Percentiles rank a stretch among this genome's conserved stretches.
Evolutionary conservation across 2,888 invertebrate species (phyloP).

Genomic region (Pollenia labialis): DNA sequence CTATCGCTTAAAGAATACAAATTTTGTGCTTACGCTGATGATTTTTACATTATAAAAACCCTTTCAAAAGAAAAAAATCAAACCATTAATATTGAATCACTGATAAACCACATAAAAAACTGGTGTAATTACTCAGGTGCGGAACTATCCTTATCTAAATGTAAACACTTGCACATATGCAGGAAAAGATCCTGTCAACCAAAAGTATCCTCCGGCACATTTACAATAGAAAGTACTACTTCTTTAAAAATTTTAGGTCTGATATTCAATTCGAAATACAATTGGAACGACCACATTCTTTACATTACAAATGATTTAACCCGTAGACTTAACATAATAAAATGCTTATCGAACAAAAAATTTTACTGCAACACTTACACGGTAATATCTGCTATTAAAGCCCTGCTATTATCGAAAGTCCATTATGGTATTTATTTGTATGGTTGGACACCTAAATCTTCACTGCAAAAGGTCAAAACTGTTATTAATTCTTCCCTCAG

Average conservation of each 20-base stretch:
- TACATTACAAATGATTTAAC: too few species aligned
- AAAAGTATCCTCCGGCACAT: slow-evolving; percentile 17
- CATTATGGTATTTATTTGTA: too few species aligned
- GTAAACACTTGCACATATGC: slow-evolving; percentile 66
- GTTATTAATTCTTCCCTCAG: too few species aligned
- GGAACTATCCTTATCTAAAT: slow-evolving; percentile 44
- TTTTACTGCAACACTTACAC: too few species aligned
- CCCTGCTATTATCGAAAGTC: too few species aligned
- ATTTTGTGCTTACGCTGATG: slow-evolving; percentile 68
- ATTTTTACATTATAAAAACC: slow-evolving; percentile 63
- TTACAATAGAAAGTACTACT: too few species aligned
- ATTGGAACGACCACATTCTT: neutral
- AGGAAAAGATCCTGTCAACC: slow-evolving; percentile 58
- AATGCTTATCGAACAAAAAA: too few species aligned
- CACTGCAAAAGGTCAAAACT: too few species aligned
- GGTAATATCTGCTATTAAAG: too few species aligned
- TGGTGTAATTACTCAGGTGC: slow-evolving; percentile 68
- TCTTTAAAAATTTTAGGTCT: slow-evolving; percentile 66
- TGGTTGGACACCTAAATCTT: too few species aligned
- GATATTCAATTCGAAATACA: slow-evolving; percentile 5
- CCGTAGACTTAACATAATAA: too few species aligned
- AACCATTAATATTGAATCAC: slow-evolving; percentile 44
- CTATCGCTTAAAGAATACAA: slow-evolving; percentile 48
- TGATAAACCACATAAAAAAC: slow-evolving; percentile 46
- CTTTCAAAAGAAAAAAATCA: slow-evolving; percentile 56